A percentile compares a stretch with the other conserved stretches of the same genome.
Evolutionary conservation across 2,113 vertebrate genomes (phyloP).

Genomic region (Epinephelus lanceolatus): DNA sequence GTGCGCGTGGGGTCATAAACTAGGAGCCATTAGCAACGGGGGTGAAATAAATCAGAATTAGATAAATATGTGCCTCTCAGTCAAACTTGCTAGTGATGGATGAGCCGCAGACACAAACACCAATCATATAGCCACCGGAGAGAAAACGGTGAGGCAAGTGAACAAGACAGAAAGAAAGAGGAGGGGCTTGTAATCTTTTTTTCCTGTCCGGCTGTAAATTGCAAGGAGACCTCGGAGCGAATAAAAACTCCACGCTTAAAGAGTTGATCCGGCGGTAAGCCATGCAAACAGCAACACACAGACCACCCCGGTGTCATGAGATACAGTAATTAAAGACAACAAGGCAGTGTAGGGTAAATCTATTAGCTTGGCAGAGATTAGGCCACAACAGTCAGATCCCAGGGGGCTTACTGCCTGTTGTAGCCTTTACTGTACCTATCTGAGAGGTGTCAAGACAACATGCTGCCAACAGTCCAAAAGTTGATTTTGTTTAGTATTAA

Average conservation of each 20-base stretch:
- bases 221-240: conserved; percentile 60
- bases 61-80: conserved; percentile 82
- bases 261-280: conserved; percentile 77
- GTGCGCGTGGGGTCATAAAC: conserved; percentile 79
- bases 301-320: conserved; percentile 79
- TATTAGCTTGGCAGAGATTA: conserved; percentile 82
- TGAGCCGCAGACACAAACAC: conserved; percentile 68
- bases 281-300: conserved; percentile 77
- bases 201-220: conserved; percentile 67
- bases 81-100: conserved; percentile 77
- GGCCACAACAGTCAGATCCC: conserved; percentile 72
- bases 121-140: conserved; percentile 60
- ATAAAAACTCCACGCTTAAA: conserved; percentile 77
- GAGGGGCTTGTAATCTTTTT: conserved; percentile 56
- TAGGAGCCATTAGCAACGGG: conserved; percentile 75
- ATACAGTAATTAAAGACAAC: conserved; percentile 84
- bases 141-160: conserved; percentile 46
- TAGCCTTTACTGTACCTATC: conserved; percentile 37
- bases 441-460: conserved; percentile 38
- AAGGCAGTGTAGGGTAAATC: conserved; percentile 78
- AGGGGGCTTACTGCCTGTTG: conserved; percentile 44
- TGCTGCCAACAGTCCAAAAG: conserved; percentile 10
- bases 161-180: conserved; percentile 38
- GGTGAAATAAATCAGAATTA: conserved; percentile 83
- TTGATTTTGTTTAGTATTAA: conserved; percentile 7